These are phyloP conservation scores for Pangasius krempfi DNA, from an alignment of 2,797 vertebrate species.

Conservation along the genomic window DNA sequence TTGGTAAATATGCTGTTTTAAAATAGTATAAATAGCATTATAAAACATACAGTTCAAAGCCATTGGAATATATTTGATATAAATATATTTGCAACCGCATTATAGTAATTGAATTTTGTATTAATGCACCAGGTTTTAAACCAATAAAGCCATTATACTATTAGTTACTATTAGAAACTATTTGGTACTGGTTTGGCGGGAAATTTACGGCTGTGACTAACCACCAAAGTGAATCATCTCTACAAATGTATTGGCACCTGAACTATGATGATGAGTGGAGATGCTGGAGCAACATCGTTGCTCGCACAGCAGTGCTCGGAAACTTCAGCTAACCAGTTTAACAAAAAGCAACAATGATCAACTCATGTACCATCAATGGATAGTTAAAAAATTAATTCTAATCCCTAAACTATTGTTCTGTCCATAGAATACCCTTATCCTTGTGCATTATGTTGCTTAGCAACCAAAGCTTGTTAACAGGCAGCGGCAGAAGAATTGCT, in stretches of 20 bases:
- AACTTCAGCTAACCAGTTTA: not conserved
- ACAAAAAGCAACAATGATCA: not conserved
- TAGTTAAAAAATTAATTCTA: not conserved
- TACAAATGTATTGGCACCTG: not conserved
- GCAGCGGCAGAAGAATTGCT: not conserved
- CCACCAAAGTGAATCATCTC: not conserved
- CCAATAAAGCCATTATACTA: not conserved
- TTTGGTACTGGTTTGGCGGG: not conserved
- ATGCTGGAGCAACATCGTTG: not conserved
- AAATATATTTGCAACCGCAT: not conserved
- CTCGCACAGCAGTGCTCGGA: not conserved
- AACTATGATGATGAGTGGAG: not conserved
- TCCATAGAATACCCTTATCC: not conserved
- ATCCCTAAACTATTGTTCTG: not conserved
- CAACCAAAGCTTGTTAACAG: not conserved
- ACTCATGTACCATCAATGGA: not conserved
- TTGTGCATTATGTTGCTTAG: not conserved
- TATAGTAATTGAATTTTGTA: not conserved
- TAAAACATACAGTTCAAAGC: not conserved
- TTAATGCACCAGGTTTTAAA: not conserved
- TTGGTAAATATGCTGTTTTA: conserved; percentile 27
- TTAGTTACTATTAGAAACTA: not conserved
- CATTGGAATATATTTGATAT: not conserved
- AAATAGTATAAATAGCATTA: not conserved
- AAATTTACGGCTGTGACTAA: not conserved